Conservation (phyloP, 2,888 invertebrate species). For the Hydroisotoma schaefferi region DNA sequence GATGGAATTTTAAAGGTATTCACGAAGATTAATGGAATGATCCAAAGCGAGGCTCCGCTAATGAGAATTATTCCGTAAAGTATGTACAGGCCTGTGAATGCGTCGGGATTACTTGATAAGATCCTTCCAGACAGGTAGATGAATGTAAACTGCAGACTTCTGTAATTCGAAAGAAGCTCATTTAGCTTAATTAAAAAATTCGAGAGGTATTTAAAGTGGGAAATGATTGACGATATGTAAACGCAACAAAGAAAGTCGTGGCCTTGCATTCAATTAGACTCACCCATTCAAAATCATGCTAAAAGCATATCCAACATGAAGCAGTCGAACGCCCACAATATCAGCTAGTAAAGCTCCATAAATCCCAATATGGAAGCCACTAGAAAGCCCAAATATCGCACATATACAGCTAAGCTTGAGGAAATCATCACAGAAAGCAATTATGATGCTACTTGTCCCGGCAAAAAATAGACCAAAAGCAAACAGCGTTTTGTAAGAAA, state of each 20-base stretch:
- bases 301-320: conserved; percentile 32
- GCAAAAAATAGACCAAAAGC: conserved; percentile 23
- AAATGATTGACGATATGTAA: not conserved
- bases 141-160: conserved; percentile 11
- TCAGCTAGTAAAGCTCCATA: conserved; percentile 29
- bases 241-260: not conserved
- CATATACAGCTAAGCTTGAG: conserved; percentile 1
- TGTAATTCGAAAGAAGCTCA: not conserved
- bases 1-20: not conserved
- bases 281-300: conserved; percentile 35
- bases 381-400: conserved; percentile 20
- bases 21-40: conserved; percentile 5
- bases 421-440: not conserved
- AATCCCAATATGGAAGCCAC: conserved; percentile 30
- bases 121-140: conserved; percentile 16
- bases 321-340: conserved; percentile 24
- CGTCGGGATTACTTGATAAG: conserved; percentile 1
- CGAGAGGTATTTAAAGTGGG: not conserved
- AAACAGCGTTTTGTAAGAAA: conserved; percentile 15
- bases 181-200: not conserved
- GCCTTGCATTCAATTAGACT: not conserved
- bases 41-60: conserved; percentile 6
- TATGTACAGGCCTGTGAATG: conserved; percentile 3
- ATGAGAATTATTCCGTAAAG: conserved; percentile 15
- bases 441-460: conserved; percentile 19